Conservation (phyloP, 2,113 vertebrate species). For the Myotis davidii region DNA sequence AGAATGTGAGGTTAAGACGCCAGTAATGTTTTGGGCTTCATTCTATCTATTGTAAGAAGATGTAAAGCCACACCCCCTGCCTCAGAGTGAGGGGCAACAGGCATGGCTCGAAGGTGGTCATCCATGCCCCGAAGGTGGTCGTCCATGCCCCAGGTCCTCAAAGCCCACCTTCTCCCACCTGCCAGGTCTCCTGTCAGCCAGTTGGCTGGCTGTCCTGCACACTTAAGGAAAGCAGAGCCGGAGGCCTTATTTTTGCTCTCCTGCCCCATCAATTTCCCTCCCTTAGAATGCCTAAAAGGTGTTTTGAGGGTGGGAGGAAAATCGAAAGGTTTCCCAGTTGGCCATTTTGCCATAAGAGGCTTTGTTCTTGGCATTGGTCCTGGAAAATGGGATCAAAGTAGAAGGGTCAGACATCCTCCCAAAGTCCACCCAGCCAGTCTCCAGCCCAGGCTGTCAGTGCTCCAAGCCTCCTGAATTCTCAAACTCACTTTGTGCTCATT, state of each 20-base stretch:
- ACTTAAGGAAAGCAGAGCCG: background rate
- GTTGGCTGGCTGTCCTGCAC: background rate
- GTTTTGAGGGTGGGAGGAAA: constrained; percentile 16
- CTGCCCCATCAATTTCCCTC: background rate
- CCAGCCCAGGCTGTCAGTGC: background rate
- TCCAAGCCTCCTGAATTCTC: background rate
- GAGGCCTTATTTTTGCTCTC: background rate
- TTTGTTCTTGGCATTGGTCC: background rate
- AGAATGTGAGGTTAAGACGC: background rate
- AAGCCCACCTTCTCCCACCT: background rate
- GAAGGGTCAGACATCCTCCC: background rate
- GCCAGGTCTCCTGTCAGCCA: background rate
- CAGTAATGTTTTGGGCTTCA: background rate
- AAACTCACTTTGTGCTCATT: background rate
- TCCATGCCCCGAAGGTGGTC: background rate
- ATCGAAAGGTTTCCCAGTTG: constrained; percentile 2
- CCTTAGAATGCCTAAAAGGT: background rate
- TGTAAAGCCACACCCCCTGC: background rate
- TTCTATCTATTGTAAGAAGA: background rate
- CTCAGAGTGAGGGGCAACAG: background rate
- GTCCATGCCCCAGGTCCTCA: background rate
- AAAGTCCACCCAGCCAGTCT: background rate
- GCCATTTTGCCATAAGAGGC: background rate
- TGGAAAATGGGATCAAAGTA: constrained; percentile 21
- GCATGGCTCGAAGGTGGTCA: accelerated